Evolutionary conservation across 2,113 vertebrate genomes (phyloP), one percentile per base, ranked within the genome.

Genomic region (Nycticebus coucang): DNA sequence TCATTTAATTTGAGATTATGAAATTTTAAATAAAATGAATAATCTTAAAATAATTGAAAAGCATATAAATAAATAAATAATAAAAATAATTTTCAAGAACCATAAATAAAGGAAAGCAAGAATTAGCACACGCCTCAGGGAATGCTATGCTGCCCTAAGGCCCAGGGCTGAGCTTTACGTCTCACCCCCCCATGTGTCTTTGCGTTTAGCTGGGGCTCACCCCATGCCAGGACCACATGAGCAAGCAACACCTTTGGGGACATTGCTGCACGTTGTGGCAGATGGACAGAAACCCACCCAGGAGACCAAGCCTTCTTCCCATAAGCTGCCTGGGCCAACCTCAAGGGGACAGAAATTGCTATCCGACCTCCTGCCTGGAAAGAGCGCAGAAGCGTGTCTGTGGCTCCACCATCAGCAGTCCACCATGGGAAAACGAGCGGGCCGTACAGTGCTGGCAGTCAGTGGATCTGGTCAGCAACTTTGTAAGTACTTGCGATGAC

Each of bases 141-240:
- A 10, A 22, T 12, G 21, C 37, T 55, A 14, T 26, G 11, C 22
- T 50, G 8, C 19, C 33, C 33, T 18, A 2, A 19, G 12, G 41
- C 37, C 62, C 11, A 17, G 28, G 26, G 28, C 69, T n/a, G 19
- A 21, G 14, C 18, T 21, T 57, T 41, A 11, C 13, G 59, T 83
- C 11, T 72, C 0, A 1, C 7, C 75, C 24, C 18, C 12, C 11
- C 9, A 3, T 0, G 4, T 7, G 22, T 24, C 14, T 1, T 1
- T 2, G 21, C 50, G n/a, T 37, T n/a, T 37, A 41, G 15, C 50
- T 11, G 68, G n/a, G 7, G 57, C 5, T 64, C 22, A 6, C 35
- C 57, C 28, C 21, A 1, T 3, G 17, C 88, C 18, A n/a, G 75
- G 17, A 30, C 12, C 45, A 35, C 33, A 0, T 19, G 90, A 35